These are phyloP conservation scores for Falco concolor DNA, from an alignment of 2,797 vertebrate species.

Conservation along the genomic window DNA sequence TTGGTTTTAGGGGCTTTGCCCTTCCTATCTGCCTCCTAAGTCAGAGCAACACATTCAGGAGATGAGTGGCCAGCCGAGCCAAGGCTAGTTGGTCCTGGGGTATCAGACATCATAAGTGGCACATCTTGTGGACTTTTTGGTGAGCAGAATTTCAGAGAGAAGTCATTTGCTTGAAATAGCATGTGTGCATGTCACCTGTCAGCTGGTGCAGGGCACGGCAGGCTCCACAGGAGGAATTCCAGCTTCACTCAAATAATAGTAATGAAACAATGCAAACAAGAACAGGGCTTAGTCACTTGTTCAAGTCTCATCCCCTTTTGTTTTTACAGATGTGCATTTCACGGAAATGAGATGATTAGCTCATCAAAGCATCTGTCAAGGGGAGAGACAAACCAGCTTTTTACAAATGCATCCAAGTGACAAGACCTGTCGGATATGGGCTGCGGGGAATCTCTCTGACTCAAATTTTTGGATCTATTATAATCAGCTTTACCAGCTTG, in stretches of 20 bases:
- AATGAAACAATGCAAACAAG: conserved; percentile 14
- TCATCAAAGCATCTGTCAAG: conserved; percentile 65
- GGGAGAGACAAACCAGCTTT: conserved; percentile 52
- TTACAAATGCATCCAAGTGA: conserved; percentile 45
- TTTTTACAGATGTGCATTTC: conserved; percentile 63
- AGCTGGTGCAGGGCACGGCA: not conserved
- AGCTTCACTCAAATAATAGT: not conserved
- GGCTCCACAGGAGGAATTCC: not conserved
- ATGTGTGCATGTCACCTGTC: not conserved
- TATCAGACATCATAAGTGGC: not conserved
- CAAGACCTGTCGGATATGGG: conserved; percentile 37
- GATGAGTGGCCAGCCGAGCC: not conserved
- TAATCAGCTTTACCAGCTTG: conserved; percentile 25
- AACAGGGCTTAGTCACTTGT: conserved; percentile 44
- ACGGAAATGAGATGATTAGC: conserved; percentile 58
- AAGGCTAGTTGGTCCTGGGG: not conserved
- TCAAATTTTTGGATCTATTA: conserved; percentile 38
- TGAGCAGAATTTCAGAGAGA: not conserved
- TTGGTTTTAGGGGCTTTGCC: not conserved
- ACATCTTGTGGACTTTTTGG: not conserved
- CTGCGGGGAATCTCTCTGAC: conserved; percentile 30
- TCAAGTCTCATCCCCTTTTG: conserved; percentile 32
- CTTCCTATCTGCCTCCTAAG: not conserved
- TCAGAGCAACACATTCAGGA: not conserved
- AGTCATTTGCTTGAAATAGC: not conserved